Evolutionary conservation across 2,888 invertebrate genomes (phyloP).

Genomic region (Xylota segnis): DNA sequence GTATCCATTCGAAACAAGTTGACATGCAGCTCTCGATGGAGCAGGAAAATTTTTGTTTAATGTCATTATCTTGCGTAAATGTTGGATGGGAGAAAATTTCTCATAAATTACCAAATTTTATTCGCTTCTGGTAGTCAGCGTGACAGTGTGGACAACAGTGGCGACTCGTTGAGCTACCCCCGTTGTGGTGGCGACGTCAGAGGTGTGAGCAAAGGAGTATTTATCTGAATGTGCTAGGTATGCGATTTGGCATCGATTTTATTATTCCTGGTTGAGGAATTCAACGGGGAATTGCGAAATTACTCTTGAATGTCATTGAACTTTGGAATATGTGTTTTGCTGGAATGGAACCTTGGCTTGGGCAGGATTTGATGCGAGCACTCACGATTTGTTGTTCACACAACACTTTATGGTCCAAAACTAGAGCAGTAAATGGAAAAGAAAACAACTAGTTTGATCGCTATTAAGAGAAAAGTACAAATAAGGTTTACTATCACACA

Average conservation of each 20-base stretch:
- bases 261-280: conserved; percentile 61
- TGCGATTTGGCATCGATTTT: conserved; percentile 65
- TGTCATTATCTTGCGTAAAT: conserved; percentile 64
- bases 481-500: too few species aligned
- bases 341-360: neutral
- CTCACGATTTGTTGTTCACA: too few species aligned
- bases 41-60: conserved; percentile 44
- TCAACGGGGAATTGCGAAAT: conserved; percentile 34
- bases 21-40: neutral
- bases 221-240: conserved; percentile 52
- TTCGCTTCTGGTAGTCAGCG: conserved; percentile 46
- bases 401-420: too few species aligned
- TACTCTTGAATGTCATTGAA: conserved; percentile 28
- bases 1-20: neutral
- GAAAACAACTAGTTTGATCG: too few species aligned
- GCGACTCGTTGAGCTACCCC: conserved; percentile 3
- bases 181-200: conserved; percentile 28
- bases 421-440: too few species aligned
- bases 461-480: too few species aligned
- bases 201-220: conserved; percentile 20
- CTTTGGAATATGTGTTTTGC: neutral
- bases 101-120: conserved; percentile 62
- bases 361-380: neutral
- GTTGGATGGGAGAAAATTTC: conserved; percentile 31
- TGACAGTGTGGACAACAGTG: conserved; percentile 36